These are phyloP conservation scores for Melanotaenia duboulayi DNA, from an alignment of 2,113 vertebrate genomes.

Conservation along the genomic window DNA sequence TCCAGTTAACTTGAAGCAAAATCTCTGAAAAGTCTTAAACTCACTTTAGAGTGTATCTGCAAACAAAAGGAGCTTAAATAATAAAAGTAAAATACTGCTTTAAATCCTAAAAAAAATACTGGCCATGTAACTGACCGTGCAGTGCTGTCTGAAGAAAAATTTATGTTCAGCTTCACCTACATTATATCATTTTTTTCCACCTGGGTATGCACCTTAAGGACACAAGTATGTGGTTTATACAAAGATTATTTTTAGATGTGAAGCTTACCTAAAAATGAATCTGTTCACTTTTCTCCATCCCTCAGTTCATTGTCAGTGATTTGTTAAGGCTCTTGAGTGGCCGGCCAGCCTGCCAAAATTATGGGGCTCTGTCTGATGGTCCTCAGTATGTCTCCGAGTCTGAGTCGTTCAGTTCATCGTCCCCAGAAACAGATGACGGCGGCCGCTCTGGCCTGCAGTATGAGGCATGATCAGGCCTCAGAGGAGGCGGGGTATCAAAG, in stretches of 20 bases:
- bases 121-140: conserved; percentile 35
- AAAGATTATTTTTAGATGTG: conserved; percentile 41
- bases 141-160: conserved; percentile 14
- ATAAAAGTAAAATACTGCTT: conserved; percentile 34
- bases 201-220: conserved; percentile 31
- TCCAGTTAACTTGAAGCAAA: conserved; percentile 23
- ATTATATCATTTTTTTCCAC: conserved; percentile 9
- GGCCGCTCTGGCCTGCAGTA: conserved; percentile 90
- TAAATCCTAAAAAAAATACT: conserved; percentile 43
- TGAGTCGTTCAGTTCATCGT: conserved; percentile 96
- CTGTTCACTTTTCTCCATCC: conserved; percentile 17
- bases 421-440: conserved; percentile 83
- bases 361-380: conserved; percentile 12
- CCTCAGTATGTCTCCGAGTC: conserved; percentile 97
- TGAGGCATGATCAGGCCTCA: conserved; percentile 89
- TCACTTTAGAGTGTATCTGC: conserved; percentile 23
- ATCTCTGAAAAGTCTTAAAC: conserved; percentile 47
- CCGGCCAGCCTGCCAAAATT: conserved; percentile 49
- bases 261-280: conserved; percentile 48
- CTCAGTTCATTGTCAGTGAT: conserved; percentile 34
- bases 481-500: conserved; percentile 88
- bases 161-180: conserved; percentile 18
- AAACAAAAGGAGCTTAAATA: conserved; percentile 30
- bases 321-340: conserved; percentile 75
- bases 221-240: conserved; percentile 22